These are phyloP conservation scores for Thripadectes ignobilis DNA, from an alignment of 2,797 vertebrate species.

Conservation along the genomic window DNA sequence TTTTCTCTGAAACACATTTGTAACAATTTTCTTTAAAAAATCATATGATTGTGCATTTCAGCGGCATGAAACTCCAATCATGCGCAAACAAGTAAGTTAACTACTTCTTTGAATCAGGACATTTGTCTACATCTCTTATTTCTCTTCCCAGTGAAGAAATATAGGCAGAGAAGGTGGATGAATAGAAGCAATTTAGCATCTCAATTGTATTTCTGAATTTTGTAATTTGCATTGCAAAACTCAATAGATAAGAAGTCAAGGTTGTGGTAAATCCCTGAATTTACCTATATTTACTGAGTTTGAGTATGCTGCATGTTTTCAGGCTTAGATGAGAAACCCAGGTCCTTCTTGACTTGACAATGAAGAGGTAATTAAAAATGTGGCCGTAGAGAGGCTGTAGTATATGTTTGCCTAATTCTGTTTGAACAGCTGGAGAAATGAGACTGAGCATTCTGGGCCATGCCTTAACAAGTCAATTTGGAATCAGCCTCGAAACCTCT, in stretches of 20 bases:
- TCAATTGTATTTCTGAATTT: background rate
- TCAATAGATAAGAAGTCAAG: background rate
- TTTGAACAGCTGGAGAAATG: background rate
- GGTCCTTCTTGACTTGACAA: background rate
- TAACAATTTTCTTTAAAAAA: background rate
- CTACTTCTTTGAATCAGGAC: background rate
- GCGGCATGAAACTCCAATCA: background rate
- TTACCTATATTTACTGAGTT: background rate
- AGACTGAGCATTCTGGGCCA: background rate
- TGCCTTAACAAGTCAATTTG: background rate
- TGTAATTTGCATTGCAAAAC: background rate
- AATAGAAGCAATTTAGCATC: background rate
- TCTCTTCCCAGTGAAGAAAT: background rate
- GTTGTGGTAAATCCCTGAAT: background rate
- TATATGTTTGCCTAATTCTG: background rate
- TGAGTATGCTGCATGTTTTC: background rate
- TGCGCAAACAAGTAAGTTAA: background rate
- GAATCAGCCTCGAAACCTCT: background rate
- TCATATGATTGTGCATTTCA: background rate
- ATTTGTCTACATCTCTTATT: background rate
- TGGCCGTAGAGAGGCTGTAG: background rate
- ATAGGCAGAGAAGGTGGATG: background rate
- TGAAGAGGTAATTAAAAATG: background rate
- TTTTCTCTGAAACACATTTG: background rate
- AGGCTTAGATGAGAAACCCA: background rate